These are phyloP conservation scores for Cetoscarus ocellatus DNA, from an alignment of 2,797 vertebrate species.

Conservation along the genomic window DNA sequence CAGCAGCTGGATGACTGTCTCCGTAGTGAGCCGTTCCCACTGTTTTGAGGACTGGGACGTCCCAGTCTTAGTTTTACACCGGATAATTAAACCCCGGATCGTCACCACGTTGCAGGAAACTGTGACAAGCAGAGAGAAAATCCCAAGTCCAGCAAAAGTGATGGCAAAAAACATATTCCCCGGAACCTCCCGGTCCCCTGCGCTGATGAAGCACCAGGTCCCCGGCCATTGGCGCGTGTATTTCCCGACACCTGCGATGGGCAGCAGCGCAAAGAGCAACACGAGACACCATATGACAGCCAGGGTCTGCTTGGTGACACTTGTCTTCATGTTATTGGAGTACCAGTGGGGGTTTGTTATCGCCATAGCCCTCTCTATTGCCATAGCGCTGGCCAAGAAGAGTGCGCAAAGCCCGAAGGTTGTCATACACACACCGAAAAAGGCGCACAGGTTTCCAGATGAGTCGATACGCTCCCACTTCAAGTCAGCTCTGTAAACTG, in stretches of 20 bases:
- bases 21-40: constrained; percentile 93
- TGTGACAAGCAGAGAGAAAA: constrained; percentile 89
- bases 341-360: constrained; percentile 96
- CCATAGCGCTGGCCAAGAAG: constrained; percentile 95
- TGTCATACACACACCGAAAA: constrained; percentile 96
- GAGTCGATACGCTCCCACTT: constrained; percentile 89
- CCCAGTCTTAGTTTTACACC: constrained; percentile 87
- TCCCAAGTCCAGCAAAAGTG: constrained; percentile 90
- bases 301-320: constrained; percentile 86
- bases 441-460: constrained; percentile 88
- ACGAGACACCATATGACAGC: constrained; percentile 87
- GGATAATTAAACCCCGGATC: constrained; percentile 89
- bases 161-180: constrained; percentile 87
- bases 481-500: constrained; percentile 88
- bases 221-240: constrained; percentile 95
- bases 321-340: constrained; percentile 91
- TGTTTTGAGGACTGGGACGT: constrained; percentile 86
- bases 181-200: constrained; percentile 70
- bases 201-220: constrained; percentile 97
- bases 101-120: constrained; percentile 93
- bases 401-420: constrained; percentile 94
- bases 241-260: constrained; percentile 88
- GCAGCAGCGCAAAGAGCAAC: constrained; percentile 90
- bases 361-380: constrained; percentile 91
- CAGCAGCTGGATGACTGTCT: constrained; percentile 94